Base-by-base conservation (phyloP, 2,888 invertebrate species). In the Heteromurus nitidus region DNA sequence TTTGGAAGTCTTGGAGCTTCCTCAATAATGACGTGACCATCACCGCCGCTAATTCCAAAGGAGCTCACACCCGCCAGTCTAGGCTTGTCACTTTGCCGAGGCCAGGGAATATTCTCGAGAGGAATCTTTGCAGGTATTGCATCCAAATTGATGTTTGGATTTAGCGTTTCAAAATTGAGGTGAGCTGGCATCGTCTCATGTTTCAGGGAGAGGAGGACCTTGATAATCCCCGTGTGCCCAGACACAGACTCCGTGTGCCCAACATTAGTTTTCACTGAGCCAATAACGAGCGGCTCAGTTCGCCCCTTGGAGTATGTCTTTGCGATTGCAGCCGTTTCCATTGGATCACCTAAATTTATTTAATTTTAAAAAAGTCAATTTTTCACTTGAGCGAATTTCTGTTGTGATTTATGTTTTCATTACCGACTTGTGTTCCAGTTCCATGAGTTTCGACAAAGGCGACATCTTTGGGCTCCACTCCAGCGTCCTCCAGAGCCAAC, bases 321-420 rank as follows among this genome's bases (percentile, higher is more conserved):
- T 20, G 53, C 53, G 22, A 53, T 53, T 0, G 77, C 58, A 18
- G 77, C 68, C 2, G 68, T 30, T 68, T 82, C 82, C 18, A 74
- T 58, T 3, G 73, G 70, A 47, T 82, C 82, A 0, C 82, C 82
- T 1, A 79, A 36, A 36, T 18, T n/a, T 1, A 99, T 44, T 2
- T 67, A 65, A 16, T 55, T 67, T 26, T 58, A 65, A n/a, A 55
- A 55, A 11, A 50, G n/a, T n/a, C n/a, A n/a, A n/a, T n/a, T n/a
- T 55, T 26, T 65, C 53, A 9, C 42, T 22, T n/a, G 42, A 67
- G 26, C 44, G 22, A 2, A 84, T 72, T 16, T 79, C 47, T 16
- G 3, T 16, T 3, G 84, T n/a, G 79, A 16, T 55, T 16, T 1
- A 82, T 64, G 11, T 62, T 70, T 7, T 82, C 82, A 42, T 53